A percentile compares a stretch with the other conserved stretches of the same genome.
Evolutionary conservation across 1,140 invertebrate genomes (phyloP).

Genomic region (Lepidurus couesii): DNA sequence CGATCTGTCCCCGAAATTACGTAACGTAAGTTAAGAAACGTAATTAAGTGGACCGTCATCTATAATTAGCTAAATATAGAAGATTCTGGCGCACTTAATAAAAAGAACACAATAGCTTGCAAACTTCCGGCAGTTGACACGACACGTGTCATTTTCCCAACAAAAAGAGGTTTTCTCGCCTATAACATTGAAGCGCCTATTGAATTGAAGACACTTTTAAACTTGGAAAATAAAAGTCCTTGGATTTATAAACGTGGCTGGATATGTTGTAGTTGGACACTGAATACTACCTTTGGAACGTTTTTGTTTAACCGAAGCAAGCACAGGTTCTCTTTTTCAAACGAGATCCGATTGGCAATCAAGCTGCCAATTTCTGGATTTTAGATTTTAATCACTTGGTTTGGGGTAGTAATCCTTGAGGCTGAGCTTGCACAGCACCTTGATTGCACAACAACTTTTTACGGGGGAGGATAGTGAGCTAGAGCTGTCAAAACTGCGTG

Average conservation of each 20-base stretch:
- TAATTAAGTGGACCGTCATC: too few relatives aligned
- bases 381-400: neutral
- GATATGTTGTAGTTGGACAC: neutral
- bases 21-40: too few relatives aligned
- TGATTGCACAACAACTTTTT: constrained; percentile 1
- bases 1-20: neutral
- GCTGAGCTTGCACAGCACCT: constrained; percentile 4
- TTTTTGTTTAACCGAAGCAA: neutral
- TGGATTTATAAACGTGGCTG: neutral
- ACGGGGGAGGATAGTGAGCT: neutral
- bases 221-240: too few relatives aligned
- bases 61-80: neutral
- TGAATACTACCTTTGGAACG: neutral
- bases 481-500: constrained; percentile 5
- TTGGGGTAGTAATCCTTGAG: constrained; percentile 7
- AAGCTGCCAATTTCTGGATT: neutral
- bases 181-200: too few relatives aligned
- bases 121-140: neutral
- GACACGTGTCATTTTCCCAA: too few relatives aligned
- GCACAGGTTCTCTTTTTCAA: neutral
- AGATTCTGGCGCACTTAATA: neutral
- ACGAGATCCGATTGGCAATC: neutral
- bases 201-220: too few relatives aligned
- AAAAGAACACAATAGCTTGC: neutral
- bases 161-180: too few relatives aligned